Evolutionary conservation across 2,797 vertebrate genomes (phyloP), one percentile per base, ranked within the genome.

Genomic region (Kryptolebias ocellatus): DNA sequence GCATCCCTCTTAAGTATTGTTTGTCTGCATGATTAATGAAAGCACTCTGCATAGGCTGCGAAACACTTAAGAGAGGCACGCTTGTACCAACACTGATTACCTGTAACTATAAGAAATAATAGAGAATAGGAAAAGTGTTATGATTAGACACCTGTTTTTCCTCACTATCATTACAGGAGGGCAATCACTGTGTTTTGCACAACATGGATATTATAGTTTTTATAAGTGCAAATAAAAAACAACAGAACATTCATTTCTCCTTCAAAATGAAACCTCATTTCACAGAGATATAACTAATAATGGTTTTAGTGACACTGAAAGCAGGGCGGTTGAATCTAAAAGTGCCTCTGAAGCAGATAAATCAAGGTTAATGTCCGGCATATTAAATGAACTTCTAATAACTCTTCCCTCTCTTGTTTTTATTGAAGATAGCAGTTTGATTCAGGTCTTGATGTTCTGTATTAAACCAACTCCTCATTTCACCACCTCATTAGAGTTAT

Each of bases 71-170:
- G 84, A 81, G 85, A 90, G 81, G 76, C 60, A 11, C 59, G 76
- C 80, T 87, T 78, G 85, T 80, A 76, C 77, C 71, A 81, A 87
- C 90, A 92, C 87, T 80, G 87, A 93, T 93, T 88, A 91, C 82
- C 83, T 92, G 85, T 90, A 92, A 92, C 84, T 80, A 10, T 10
- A 78, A 86, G 86, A 89, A 90, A 88, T 87, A 84, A 91, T 87
- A 78, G 72, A 77, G 80, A 85, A 83, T 67, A 73, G 83, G 79
- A 59, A 75, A 47, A 79, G 61, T 72, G 59, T 89, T 87, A 89
- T 88, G 83, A 90, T 75, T 69, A 74, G 80, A 79, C 71, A 85
- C 85, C 86, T 89, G 85, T 81, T 83, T 82, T 76, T 75, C 78
- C 76, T 77, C 74, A 64, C 53, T 10, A 78, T 83, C 85, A 84